phyloP scores from a whole-genome alignment of 2,888 invertebrate species.

The Camponotus fellah region DNA sequence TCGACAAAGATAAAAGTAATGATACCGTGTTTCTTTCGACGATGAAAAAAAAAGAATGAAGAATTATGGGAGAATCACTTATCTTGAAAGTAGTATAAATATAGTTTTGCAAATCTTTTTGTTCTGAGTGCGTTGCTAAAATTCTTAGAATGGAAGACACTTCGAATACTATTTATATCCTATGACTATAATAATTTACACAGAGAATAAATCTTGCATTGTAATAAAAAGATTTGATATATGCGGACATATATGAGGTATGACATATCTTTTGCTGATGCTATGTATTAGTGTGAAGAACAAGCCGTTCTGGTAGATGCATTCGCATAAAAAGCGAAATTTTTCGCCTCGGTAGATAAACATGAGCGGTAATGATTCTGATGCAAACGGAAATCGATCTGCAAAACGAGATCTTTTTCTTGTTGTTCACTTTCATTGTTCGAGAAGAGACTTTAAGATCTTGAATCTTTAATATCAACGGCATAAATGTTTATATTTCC shows the following conservation, averaged over 20 bases:
- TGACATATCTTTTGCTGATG: not conserved
- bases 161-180: not conserved
- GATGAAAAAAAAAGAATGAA: not conserved
- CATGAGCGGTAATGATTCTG: not conserved
- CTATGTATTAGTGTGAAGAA: not conserved
- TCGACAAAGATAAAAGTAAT: not conserved
- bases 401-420: not conserved
- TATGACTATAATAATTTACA: not conserved
- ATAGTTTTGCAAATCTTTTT: not conserved
- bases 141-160: not conserved
- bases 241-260: not conserved
- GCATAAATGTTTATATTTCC: not conserved
- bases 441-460: not conserved
- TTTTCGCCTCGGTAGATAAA: no score
- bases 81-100: slow-evolving; percentile 1
- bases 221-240: not conserved
- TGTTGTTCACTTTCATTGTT: not conserved
- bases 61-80: not conserved
- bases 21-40: not conserved
- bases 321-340: not conserved
- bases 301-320: not conserved
- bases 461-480: not conserved
- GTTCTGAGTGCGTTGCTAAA: not conserved
- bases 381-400: not conserved
- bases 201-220: not conserved